Percentiles rank a stretch among this genome's conserved stretches.
Evolutionary conservation across 1,140 invertebrate genomes (phyloP).

Genomic region (Leptinotarsa defecta): DNA sequence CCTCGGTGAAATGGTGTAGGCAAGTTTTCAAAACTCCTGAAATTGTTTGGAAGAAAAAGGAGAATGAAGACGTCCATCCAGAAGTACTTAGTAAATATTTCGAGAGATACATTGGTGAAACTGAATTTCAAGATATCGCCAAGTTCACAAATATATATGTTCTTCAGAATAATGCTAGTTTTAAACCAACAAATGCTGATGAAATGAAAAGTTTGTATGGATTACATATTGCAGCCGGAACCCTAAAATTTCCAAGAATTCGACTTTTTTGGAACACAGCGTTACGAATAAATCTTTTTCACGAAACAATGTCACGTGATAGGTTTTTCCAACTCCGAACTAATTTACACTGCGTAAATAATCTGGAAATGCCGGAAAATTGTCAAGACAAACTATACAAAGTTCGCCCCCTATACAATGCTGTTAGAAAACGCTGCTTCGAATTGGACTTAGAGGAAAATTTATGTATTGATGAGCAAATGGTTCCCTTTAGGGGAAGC

Average conservation of each 20-base stretch:
- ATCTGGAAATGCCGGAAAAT: not conserved
- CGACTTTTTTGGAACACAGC: not conserved
- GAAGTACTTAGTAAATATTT: not conserved
- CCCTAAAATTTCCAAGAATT: not conserved
- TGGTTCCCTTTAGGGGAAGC: slow-evolving; percentile 1
- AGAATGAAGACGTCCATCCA: not conserved
- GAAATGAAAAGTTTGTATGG: slow-evolving; percentile 5
- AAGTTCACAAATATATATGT: slow-evolving; percentile 15
- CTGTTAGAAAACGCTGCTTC: not conserved
- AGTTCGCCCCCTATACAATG: not conserved
- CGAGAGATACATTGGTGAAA: not conserved
- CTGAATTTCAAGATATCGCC: slow-evolving; percentile 13
- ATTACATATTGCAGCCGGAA: slow-evolving; percentile 12
- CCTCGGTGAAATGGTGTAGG: not conserved
- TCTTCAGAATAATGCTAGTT: not conserved
- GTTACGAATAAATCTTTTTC: not conserved
- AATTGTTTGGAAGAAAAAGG: not conserved
- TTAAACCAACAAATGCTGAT: not conserved
- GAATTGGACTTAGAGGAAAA: not conserved
- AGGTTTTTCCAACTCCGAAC: slow-evolving; percentile 19
- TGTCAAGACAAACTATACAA: not conserved
- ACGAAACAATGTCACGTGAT: slow-evolving; percentile 3
- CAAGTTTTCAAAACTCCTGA: not conserved
- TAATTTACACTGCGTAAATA: not conserved
- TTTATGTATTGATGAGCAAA: slow-evolving; percentile 14